A percentile compares a stretch with the other conserved stretches of the same genome.
Evolutionary conservation across 2,113 vertebrate genomes (phyloP).

Genomic region (Hyla sarda): DNA sequence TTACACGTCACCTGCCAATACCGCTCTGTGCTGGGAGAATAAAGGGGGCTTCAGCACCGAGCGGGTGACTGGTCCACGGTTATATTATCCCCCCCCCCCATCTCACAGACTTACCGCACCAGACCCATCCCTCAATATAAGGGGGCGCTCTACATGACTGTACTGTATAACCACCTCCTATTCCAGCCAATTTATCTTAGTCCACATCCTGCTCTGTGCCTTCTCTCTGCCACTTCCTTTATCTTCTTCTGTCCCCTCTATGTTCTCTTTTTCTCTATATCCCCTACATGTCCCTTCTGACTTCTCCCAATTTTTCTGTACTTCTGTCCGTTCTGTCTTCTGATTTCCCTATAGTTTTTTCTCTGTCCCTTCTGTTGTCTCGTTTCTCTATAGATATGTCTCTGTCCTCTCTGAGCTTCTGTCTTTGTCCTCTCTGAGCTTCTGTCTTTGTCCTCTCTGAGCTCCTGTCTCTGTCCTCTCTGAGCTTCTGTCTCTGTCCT

Average conservation of each 20-base stretch:
- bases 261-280: too few species aligned
- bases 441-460: too few species aligned
- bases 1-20: conserved; percentile 1
- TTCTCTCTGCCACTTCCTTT: background rate
- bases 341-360: background rate
- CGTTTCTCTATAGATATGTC: background rate
- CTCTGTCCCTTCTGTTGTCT: background rate
- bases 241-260: background rate
- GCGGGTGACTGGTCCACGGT: too few species aligned
- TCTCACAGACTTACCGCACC: too few species aligned
- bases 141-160: too few species aligned
- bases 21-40: background rate
- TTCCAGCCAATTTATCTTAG: too few species aligned
- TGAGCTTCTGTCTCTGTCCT: too few species aligned
- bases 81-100: background rate
- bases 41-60: background rate
- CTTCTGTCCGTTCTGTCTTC: background rate
- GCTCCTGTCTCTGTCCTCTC: too few species aligned
- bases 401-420: too few species aligned
- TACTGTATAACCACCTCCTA: too few species aligned
- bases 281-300: background rate
- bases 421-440: too few species aligned
- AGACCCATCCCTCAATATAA: too few species aligned
- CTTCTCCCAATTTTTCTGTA: background rate
- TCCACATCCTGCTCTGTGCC: background rate